These are phyloP conservation scores for Actenoides lindsayi DNA, from an alignment of 2,113 vertebrate species.

Conservation along the genomic window DNA sequence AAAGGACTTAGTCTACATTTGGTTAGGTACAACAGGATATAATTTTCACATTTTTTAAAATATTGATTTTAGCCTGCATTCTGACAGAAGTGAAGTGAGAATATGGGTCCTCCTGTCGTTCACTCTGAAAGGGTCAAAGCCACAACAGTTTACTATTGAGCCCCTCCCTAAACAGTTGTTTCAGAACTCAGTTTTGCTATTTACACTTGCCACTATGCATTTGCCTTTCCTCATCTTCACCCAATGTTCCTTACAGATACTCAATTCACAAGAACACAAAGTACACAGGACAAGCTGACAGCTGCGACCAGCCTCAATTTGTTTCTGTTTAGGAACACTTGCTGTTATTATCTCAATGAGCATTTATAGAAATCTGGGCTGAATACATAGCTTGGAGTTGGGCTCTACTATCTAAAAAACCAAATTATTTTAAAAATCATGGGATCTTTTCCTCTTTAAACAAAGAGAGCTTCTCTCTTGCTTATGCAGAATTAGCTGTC, in stretches of 20 bases:
- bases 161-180: constrained; percentile 32
- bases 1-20: neutral
- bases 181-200: constrained; percentile 10
- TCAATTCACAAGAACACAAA: constrained; percentile 57
- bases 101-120: neutral
- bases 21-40: neutral
- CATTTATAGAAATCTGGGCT: neutral
- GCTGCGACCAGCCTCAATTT: constrained; percentile 40
- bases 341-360: neutral
- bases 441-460: neutral
- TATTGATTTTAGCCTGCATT: neutral
- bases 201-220: constrained; percentile 38
- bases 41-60: neutral
- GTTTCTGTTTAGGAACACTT: constrained; percentile 46
- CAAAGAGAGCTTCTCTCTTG: neutral
- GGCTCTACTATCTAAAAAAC: neutral
- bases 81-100: neutral
- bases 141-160: neutral
- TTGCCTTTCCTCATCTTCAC: constrained; percentile 42
- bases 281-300: constrained; percentile 34
- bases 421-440: neutral
- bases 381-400: neutral
- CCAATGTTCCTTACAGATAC: constrained; percentile 16
- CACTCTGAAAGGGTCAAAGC: neutral
- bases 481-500: neutral